Evolutionary conservation across 2,888 invertebrate species (phyloP), one percentile per base, ranked within the genome.

Genomic region (Andrena marginata): DNA sequence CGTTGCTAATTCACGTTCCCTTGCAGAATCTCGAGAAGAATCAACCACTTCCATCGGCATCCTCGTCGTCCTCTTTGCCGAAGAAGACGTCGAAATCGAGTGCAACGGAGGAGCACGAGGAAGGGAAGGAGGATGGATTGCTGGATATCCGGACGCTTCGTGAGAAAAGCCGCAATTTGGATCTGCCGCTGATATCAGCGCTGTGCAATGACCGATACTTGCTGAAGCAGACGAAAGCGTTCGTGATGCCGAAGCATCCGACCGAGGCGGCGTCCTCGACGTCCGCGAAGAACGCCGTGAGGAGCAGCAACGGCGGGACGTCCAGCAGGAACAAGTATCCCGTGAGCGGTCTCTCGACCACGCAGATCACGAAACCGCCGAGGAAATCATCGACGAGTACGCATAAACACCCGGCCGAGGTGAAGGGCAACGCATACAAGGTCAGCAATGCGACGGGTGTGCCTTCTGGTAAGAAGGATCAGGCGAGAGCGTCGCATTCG

Each of bases 141-240:
- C 94, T 97, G 84, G 98, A 98, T 94, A 97, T 98, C 90, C 97
- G 97, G 92, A 96, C 97, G 87, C 95, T 98, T 82, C 96, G 98
- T 78, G 98, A 98, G 94, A 97, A 98, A 94, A 98, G 98, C 94
- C 97, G 97, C 93, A 97, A 98, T 93, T 95, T 98, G 91, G 98
- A 98, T 94, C 95, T 99, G 94, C 99, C 99, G 26, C 95, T 99
- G 82, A 98, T 99, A 92, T 97, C 98, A 80, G 99, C 98, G 16
- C 95, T 99, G 89, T 99, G 98, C 95, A 99, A 98, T 93, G 99
- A 99, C 94, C 96, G 97, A 78, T 97, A 98, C 80, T 95, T 99
- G 91, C 95, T 98, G 79, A 98, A 97, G 94, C 98, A 98, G 94
- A 98, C 98, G 69, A 97, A 97, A 94, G 97, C 97, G 29, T 97